phyloP scores from a whole-genome alignment of 2,888 invertebrate species.

The Drosophila affinis region DNA sequence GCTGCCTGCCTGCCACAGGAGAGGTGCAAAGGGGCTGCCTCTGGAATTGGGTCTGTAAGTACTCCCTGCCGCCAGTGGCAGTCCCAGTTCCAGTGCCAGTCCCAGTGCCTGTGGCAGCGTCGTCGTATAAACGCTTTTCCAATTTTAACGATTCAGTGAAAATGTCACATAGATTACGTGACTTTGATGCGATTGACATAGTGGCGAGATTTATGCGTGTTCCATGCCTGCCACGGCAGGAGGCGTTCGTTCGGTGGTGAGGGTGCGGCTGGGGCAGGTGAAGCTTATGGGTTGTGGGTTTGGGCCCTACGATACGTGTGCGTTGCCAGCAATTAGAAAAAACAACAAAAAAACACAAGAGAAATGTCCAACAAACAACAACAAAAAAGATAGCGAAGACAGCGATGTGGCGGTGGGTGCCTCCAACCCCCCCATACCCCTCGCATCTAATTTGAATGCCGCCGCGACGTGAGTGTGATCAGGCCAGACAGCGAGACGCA shows the following conservation, averaged over 20 bases:
- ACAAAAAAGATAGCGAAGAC: constrained; percentile 24
- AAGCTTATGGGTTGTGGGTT: constrained; percentile 1
- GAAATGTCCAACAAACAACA: neutral
- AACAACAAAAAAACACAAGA: neutral
- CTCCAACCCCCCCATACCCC: constrained; percentile 42
- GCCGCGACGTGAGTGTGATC: constrained; percentile 54
- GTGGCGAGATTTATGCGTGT: constrained; percentile 79
- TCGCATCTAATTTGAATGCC: constrained; percentile 76
- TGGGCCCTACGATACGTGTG: constrained; percentile 65
- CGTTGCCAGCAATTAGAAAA: constrained; percentile 71
- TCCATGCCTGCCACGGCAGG: constrained; percentile 35
- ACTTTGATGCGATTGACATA: constrained; percentile 79
- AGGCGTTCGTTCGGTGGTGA: too few species aligned
- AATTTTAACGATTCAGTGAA: constrained; percentile 79
- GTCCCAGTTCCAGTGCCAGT: too few species aligned
- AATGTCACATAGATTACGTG: constrained; percentile 80
- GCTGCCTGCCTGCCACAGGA: neutral
- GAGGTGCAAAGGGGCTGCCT: neutral
- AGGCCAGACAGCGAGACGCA: constrained; percentile 50
- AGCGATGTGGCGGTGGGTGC: constrained; percentile 16
- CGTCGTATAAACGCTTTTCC: constrained; percentile 66
- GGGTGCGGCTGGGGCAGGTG: constrained; percentile 21
- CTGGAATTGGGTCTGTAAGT: neutral
- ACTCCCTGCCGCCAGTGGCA: neutral
- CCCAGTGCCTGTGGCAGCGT: too few species aligned